Conservation (phyloP, 2,888 invertebrate species). For the Cerastoderma edule region DNA sequence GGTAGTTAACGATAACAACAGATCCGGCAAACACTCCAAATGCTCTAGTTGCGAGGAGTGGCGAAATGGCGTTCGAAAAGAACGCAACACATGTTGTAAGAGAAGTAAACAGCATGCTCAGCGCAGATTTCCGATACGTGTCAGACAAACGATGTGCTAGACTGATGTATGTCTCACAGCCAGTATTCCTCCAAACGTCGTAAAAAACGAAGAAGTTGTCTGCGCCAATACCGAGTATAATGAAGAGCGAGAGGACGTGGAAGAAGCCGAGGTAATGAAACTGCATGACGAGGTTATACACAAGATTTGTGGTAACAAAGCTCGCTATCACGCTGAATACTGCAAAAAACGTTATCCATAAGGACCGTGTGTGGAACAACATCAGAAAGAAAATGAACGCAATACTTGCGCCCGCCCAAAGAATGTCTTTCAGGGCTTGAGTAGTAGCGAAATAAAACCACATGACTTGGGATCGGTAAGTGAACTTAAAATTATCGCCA, state of each 20-base stretch:
- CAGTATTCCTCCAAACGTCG: slow-evolving; percentile 71
- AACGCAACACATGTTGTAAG: slow-evolving; percentile 73
- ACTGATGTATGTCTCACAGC: slow-evolving; percentile 54
- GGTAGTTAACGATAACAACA: slow-evolving; percentile 72
- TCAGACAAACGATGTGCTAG: slow-evolving; percentile 69
- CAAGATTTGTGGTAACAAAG: slow-evolving; percentile 72
- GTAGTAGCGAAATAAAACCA: slow-evolving; percentile 57
- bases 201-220: slow-evolving; percentile 75
- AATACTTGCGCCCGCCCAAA: slow-evolving; percentile 68
- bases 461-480: slow-evolving; percentile 61
- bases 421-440: slow-evolving; percentile 66
- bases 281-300: slow-evolving; percentile 68
- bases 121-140: slow-evolving; percentile 67
- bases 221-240: slow-evolving; percentile 74
- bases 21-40: slow-evolving; percentile 77
- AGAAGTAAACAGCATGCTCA: slow-evolving; percentile 74
- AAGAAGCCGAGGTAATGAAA: slow-evolving; percentile 73
- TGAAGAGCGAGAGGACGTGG: slow-evolving; percentile 71
- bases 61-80: slow-evolving; percentile 71
- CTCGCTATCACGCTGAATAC: slow-evolving; percentile 70
- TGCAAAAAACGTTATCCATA: slow-evolving; percentile 69
- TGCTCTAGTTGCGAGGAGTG: slow-evolving; percentile 72
- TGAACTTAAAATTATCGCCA: slow-evolving; percentile 55
- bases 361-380: slow-evolving; percentile 70
- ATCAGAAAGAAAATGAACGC: slow-evolving; percentile 69